Evolutionary conservation across 2,888 invertebrate species (phyloP).

Genomic region (Acanthosepion pharaonis): DNA sequence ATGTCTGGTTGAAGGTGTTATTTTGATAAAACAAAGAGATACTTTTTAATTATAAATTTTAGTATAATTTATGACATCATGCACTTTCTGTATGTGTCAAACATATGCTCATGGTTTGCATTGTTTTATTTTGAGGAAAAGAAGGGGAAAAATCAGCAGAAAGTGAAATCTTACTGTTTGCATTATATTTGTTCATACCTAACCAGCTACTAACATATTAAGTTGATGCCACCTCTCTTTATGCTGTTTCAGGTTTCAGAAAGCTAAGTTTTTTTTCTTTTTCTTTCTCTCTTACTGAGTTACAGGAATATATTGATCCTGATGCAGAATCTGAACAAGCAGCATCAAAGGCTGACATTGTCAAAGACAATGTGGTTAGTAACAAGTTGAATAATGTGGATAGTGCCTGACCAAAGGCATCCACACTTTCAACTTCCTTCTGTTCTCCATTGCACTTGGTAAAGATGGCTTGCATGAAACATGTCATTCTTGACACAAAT

Average conservation of each 20-base stretch:
- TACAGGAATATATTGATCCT: slow-evolving; percentile 42
- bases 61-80: no score
- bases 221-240: background rate
- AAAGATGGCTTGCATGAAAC: background rate
- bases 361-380: background rate
- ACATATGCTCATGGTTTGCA: background rate
- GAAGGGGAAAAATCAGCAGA: background rate
- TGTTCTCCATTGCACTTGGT: background rate
- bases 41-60: no score
- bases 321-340: slow-evolving; percentile 40
- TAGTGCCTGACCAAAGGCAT: background rate
- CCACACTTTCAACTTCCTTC: background rate
- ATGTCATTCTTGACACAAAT: background rate
- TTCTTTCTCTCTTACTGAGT: background rate
- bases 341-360: background rate
- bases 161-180: background rate
- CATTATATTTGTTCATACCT: background rate
- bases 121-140: background rate
- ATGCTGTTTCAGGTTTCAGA: background rate
- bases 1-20: no score
- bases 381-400: background rate
- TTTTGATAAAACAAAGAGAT: no score
- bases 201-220: background rate
- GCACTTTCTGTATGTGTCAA: background rate
- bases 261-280: background rate